phyloP scores from a whole-genome alignment of 37 sponge, comb jelly and placozoan species.

The Geodia barretti region DNA sequence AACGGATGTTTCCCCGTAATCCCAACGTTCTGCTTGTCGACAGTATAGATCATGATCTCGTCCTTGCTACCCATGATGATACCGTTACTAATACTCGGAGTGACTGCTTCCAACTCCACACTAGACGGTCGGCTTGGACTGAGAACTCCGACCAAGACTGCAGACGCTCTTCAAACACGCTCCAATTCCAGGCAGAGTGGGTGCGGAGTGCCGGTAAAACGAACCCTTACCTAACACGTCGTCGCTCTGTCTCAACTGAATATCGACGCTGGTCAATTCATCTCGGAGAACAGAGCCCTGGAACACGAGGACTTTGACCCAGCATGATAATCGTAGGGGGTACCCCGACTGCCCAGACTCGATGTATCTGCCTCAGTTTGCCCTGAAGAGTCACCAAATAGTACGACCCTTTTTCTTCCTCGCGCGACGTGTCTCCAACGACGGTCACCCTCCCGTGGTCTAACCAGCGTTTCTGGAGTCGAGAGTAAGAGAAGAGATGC shows the following conservation, averaged over 20 bases:
- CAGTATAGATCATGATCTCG: slow-evolving; percentile 9
- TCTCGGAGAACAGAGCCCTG: not conserved
- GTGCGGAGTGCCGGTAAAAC: slow-evolving; percentile 14
- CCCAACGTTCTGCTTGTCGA: not conserved
- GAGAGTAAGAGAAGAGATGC: slow-evolving; percentile 24
- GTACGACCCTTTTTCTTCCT: not conserved
- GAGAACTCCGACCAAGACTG: slow-evolving; percentile 10
- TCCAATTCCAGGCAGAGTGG: slow-evolving; percentile 7
- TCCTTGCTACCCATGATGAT: slow-evolving; percentile 27
- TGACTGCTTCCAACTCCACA: not conserved
- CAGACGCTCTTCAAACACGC: slow-evolving; percentile 27
- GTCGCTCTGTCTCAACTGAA: not conserved
- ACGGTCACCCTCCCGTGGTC: slow-evolving; percentile 13
- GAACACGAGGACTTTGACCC: slow-evolving; percentile 8
- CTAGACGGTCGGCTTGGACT: not conserved
- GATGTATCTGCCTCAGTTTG: not conserved
- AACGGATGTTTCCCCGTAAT: not conserved
- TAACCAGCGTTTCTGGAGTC: slow-evolving; percentile 1
- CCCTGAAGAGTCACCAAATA: not conserved
- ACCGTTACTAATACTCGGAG: slow-evolving; percentile 11
- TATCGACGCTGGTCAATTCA: not conserved
- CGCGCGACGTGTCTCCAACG: not conserved
- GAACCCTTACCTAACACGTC: not conserved
- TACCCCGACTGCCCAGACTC: slow-evolving; percentile 21
- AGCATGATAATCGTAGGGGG: slow-evolving; percentile 11